phyloP scores from a whole-genome alignment of 2,113 vertebrate species.

The Catharus bicknelli region DNA sequence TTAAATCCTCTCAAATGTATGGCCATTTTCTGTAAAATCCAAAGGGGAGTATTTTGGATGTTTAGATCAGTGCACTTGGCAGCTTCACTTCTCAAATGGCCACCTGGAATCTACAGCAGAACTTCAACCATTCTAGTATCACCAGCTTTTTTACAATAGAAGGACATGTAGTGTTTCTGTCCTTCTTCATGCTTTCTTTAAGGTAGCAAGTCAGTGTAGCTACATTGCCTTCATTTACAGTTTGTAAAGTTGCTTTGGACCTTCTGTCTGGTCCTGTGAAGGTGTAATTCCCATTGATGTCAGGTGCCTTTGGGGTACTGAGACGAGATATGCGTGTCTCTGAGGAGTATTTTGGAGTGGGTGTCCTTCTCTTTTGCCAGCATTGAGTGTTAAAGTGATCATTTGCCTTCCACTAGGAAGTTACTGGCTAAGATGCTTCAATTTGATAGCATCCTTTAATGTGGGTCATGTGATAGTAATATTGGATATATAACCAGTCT shows the following conservation, averaged over 20 bases:
- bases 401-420: not conserved
- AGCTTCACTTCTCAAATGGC: not conserved
- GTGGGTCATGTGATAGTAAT: not conserved
- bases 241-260: not conserved
- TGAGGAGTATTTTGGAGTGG: not conserved
- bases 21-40: not conserved
- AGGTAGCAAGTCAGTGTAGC: not conserved
- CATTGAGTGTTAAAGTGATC: not conserved
- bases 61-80: not conserved
- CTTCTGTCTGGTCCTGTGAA: not conserved
- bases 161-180: not conserved
- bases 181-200: not conserved
- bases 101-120: not conserved
- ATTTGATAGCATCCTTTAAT: not conserved
- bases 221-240: not conserved
- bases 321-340: fast-evolving
- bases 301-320: not conserved
- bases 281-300: not conserved
- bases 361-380: not conserved
- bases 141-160: not conserved
- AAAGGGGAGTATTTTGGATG: not conserved
- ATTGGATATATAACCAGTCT: not conserved
- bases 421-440: not conserved
- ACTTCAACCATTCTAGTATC: not conserved
- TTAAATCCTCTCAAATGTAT: not conserved